These are phyloP conservation scores for Ictidomys tridecemlineatus DNA, from an alignment of 2,113 vertebrate species.

Conservation along the genomic window DNA sequence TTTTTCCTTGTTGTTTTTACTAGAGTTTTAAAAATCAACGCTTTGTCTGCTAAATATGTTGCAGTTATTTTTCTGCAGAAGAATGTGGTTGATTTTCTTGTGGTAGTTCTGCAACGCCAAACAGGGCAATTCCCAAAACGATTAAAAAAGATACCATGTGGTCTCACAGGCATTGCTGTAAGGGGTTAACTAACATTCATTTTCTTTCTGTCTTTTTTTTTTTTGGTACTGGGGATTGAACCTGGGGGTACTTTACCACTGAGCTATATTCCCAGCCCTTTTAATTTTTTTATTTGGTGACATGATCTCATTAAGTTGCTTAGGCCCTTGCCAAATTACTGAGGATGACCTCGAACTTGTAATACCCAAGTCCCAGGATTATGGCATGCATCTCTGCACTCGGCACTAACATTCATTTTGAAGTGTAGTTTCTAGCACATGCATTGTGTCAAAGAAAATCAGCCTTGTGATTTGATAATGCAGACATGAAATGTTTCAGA, in stretches of 20 bases:
- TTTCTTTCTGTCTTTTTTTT: too few relatives aligned
- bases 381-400: too few relatives aligned
- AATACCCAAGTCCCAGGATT: not conserved
- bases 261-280: not conserved
- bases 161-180: not conserved
- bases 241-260: not conserved
- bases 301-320: too few relatives aligned
- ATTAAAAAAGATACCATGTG: not conserved
- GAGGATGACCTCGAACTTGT: too few relatives aligned
- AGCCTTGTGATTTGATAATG: not conserved
- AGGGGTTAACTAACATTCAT: not conserved
- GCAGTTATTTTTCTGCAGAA: not conserved
- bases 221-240: not conserved
- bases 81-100: not conserved
- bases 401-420: not conserved
- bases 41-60: not conserved
- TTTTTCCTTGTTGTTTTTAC: slow-evolving; percentile 51
- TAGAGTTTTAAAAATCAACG: not conserved
- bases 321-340: too few relatives aligned
- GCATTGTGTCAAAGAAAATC: not conserved
- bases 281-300: not conserved
- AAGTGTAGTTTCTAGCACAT: not conserved
- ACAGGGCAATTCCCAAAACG: not conserved
- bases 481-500: not conserved
- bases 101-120: not conserved